Percentiles rank a stretch among this genome's conserved stretches.
phyloP scores from a whole-genome alignment of 1,140 invertebrate genomes.

The Dinoponera quadriceps region DNA sequence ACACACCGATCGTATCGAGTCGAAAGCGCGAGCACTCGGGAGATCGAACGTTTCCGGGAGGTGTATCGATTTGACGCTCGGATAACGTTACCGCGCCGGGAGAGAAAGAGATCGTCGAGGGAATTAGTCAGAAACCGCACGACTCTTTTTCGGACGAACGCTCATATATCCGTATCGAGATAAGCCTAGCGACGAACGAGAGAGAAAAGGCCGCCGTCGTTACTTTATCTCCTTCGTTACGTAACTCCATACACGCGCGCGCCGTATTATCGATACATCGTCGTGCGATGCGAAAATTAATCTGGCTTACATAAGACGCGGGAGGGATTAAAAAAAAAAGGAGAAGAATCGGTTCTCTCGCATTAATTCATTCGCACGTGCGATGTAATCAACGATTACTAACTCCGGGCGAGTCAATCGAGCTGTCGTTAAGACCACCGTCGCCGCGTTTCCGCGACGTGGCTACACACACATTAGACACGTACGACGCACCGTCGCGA shows the following conservation, averaged over 20 bases:
- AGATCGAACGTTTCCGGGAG: conserved; percentile 26
- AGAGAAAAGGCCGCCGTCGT: neutral
- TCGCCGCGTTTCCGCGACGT: conserved; percentile 13
- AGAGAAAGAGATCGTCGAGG: conserved; percentile 3
- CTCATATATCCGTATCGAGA: neutral
- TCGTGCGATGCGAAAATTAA: neutral
- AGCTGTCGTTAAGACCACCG: conserved; percentile 6
- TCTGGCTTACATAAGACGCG: neutral
- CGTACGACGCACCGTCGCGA: conserved; percentile 3
- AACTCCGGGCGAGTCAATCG: neutral
- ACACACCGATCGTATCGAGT: conserved; percentile 8
- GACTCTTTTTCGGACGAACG: neutral
- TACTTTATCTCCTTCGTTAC: conserved; percentile 16
- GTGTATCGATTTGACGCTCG: conserved; percentile 16
- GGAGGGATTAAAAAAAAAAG: neutral
- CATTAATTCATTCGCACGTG: conserved; percentile 15
- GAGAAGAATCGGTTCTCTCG: neutral
- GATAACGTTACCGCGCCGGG: conserved; percentile 1
- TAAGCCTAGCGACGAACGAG: neutral
- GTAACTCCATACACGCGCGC: neutral
- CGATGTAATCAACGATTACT: neutral
- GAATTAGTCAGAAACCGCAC: conserved; percentile 23
- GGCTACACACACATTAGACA: conserved; percentile 5
- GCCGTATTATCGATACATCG: neutral
- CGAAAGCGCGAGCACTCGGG: conserved; percentile 29